These are phyloP conservation scores for Achroia grisella DNA, from an alignment of 1,140 invertebrate genomes.

Conservation along the genomic window DNA sequence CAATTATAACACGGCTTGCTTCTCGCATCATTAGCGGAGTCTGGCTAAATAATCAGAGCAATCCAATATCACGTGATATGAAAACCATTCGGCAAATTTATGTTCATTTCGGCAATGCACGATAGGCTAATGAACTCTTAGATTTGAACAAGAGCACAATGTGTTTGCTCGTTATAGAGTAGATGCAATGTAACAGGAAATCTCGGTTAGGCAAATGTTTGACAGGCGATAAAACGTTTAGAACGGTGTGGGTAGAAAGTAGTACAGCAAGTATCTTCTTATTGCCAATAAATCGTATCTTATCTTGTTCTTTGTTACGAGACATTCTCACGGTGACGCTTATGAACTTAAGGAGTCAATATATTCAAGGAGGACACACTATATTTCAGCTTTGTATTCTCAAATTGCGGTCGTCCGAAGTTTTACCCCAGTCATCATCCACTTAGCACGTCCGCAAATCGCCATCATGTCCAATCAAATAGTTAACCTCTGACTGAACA, in stretches of 20 bases:
- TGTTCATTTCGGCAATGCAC: not conserved
- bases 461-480: constrained; percentile 58
- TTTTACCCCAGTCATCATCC: constrained; percentile 44
- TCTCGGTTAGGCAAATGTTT: constrained; percentile 56
- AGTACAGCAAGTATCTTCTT: constrained; percentile 22
- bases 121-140: constrained; percentile 20
- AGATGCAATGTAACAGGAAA: constrained; percentile 27
- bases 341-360: not conserved
- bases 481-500: constrained; percentile 51
- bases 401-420: constrained; percentile 25
- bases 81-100: not conserved
- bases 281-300: constrained; percentile 35
- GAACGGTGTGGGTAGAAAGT: constrained; percentile 28
- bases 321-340: constrained; percentile 20
- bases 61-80: not conserved
- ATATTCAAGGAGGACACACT: not conserved
- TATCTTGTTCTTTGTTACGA: constrained; percentile 32
- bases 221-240: constrained; percentile 37
- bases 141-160: constrained; percentile 17
- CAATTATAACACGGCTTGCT: constrained; percentile 50
- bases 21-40: constrained; percentile 30
- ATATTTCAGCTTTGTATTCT: constrained; percentile 12
- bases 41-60: constrained; percentile 36
- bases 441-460: constrained; percentile 55
- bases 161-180: constrained; percentile 20